Conservation (phyloP, 2,113 vertebrate genomes). For the Erythrolamprus reginae region DNA sequence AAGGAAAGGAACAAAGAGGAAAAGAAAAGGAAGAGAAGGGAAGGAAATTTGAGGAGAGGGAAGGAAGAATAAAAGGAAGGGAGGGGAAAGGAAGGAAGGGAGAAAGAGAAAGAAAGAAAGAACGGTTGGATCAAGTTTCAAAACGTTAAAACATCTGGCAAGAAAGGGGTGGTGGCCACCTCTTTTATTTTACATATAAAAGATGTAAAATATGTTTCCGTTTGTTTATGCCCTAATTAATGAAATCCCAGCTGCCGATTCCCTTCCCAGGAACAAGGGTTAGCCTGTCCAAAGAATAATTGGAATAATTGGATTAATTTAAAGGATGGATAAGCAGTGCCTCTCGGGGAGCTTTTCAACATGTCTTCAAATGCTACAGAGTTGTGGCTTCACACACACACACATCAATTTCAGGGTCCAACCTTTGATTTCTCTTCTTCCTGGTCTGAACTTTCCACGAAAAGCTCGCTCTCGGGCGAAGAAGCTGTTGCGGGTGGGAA, state of each 20-base stretch:
- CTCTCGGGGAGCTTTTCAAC: not conserved
- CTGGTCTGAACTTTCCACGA: fast-evolving
- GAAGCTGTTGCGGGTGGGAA: not conserved
- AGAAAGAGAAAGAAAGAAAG: no score
- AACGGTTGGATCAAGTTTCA: not conserved
- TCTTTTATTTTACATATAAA: not conserved
- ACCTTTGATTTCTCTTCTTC: not conserved
- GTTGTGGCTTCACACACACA: not conserved
- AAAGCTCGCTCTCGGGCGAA: not conserved
- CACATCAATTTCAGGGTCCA: not conserved
- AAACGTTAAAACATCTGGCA: not conserved
- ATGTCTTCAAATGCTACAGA: not conserved
- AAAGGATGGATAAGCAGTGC: not conserved
- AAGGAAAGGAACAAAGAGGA: no score
- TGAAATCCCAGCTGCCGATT: not conserved
- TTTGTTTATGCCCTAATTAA: not conserved
- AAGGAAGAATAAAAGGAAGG: no score
- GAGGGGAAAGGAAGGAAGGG: no score
- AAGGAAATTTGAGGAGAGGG: no score
- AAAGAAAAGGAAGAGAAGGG: no score
- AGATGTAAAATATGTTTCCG: not conserved
- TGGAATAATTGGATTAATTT: not conserved
- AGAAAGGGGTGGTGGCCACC: not conserved
- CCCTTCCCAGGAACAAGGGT: not conserved
- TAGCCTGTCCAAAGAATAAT: not conserved